These are phyloP conservation scores for Pantherophis vulpinus DNA, from an alignment of 2,797 vertebrate genomes.

Conservation along the genomic window DNA sequence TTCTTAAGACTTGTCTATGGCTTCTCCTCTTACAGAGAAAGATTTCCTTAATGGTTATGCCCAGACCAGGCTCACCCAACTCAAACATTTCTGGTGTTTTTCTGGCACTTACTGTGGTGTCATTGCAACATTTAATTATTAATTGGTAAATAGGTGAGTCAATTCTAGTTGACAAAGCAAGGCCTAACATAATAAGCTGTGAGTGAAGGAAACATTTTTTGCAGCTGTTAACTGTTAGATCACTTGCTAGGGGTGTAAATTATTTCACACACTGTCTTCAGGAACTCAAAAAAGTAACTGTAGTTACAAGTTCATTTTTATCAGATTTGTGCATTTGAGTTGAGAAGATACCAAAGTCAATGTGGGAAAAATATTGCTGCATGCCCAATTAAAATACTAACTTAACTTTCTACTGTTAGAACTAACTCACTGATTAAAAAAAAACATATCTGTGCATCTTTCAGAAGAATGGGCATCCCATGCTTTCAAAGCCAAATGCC, in stretches of 20 bases:
- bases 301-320: background rate
- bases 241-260: background rate
- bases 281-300: background rate
- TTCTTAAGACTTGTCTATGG: background rate
- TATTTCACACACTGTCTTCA: background rate
- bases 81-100: background rate
- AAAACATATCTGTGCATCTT: background rate
- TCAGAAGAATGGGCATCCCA: background rate
- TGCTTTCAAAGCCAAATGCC: background rate
- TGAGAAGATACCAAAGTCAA: background rate
- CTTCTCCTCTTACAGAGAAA: background rate
- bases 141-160: background rate
- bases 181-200: background rate
- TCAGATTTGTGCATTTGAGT: background rate
- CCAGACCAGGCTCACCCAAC: background rate
- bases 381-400: conserved; percentile 5
- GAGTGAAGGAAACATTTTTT: background rate
- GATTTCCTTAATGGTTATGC: background rate
- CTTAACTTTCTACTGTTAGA: background rate
- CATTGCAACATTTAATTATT: background rate
- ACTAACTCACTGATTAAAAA: background rate
- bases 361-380: background rate
- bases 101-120: background rate
- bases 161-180: background rate
- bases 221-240: background rate